Conservation (phyloP, 1,140 invertebrate species). For the Cepaea nemoralis region DNA sequence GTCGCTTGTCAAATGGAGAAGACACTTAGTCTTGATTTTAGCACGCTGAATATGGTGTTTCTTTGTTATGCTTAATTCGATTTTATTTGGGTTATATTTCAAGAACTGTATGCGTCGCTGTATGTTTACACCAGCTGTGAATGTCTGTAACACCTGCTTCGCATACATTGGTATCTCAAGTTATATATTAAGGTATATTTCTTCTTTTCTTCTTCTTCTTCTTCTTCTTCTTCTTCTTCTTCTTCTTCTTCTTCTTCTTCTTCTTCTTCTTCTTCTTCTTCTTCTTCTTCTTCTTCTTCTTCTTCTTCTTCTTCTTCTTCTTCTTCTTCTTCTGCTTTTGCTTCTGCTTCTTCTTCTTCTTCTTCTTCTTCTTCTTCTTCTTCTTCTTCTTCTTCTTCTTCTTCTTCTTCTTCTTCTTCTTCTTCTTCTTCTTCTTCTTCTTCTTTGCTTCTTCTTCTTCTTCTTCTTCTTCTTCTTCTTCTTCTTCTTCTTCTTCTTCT, state of each 20-base stretch:
- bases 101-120: no score
- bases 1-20: no score
- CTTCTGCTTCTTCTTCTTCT: slow-evolving; percentile 8
- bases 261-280: background rate
- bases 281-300: background rate
- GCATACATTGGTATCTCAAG: no score
- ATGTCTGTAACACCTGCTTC: no score
- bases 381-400: background rate
- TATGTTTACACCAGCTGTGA: no score
- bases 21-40: no score
- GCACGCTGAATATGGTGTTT: no score
- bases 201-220: background rate
- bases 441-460: background rate
- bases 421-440: no score
- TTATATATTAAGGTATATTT: no score
- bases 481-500: background rate
- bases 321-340: background rate
- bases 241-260: background rate
- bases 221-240: background rate
- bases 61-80: no score
- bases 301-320: background rate
- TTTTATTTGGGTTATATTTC: no score
- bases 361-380: background rate
- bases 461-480: background rate
- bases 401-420: background rate